Percentiles rank a stretch among this genome's conserved stretches.
Evolutionary conservation across 64 coral and sea anemone genomes (phyloP).

Genomic region (Astreopora myriophthalma): DNA sequence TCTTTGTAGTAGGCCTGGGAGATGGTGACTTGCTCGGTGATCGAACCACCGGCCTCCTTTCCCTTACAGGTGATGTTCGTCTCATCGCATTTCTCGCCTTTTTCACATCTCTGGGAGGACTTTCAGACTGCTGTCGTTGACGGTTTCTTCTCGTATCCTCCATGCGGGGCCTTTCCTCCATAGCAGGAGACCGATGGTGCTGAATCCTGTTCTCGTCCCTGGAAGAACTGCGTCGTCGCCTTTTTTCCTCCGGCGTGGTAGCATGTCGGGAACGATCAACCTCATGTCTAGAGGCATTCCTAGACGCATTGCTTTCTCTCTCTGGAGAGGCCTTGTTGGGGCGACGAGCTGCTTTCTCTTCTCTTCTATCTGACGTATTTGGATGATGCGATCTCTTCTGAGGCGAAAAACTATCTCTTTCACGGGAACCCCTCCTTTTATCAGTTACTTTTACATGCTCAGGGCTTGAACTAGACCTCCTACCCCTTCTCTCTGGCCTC

Average conservation of each 20-base stretch:
- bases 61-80: background rate
- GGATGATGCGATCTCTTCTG: background rate
- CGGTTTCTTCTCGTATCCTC: background rate
- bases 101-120: background rate
- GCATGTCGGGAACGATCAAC: background rate
- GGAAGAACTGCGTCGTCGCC: conserved; percentile 8
- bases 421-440: background rate
- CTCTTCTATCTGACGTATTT: background rate
- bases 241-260: background rate
- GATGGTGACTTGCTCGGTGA: background rate
- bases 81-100: background rate
- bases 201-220: background rate
- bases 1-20: background rate
- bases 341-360: background rate
- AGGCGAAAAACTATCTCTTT: background rate
- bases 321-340: background rate
- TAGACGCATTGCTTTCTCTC: background rate
- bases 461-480: background rate
- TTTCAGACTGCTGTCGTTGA: background rate
- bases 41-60: background rate
- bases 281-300: background rate
- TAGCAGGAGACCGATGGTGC: background rate
- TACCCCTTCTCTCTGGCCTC: background rate
- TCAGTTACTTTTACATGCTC: background rate
- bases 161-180: background rate